Evolutionary conservation across 2,888 invertebrate species (phyloP).

Genomic region (Syrista parreyssii): DNA sequence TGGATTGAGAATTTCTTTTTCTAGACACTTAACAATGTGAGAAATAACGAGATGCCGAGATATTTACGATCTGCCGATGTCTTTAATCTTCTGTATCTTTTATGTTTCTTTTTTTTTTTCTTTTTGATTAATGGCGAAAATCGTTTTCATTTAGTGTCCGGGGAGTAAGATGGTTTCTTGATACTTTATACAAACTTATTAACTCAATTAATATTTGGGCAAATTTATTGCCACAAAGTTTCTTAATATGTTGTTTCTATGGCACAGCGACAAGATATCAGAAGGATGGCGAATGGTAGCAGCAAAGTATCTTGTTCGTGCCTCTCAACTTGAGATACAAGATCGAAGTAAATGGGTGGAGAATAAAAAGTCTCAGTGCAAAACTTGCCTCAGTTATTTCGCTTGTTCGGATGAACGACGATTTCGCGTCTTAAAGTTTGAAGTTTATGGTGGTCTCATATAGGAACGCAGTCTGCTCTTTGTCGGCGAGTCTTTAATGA

Average conservation of each 20-base stretch:
- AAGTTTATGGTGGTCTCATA: background rate
- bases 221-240: slow-evolving; percentile 39
- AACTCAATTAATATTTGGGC: slow-evolving; percentile 35
- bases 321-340: background rate
- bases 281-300: background rate
- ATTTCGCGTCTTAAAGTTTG: slow-evolving; percentile 17
- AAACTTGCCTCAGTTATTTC: background rate
- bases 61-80: background rate
- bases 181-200: slow-evolving; percentile 16
- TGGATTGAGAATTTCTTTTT: background rate
- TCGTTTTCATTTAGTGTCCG: background rate
- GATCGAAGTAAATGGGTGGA: background rate
- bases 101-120: background rate
- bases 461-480: background rate
- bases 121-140: background rate
- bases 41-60: background rate
- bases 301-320: background rate
- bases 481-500: slow-evolving; percentile 35
- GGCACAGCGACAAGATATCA: slow-evolving; percentile 12
- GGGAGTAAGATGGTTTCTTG: slow-evolving; percentile 15
- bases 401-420: slow-evolving; percentile 7
- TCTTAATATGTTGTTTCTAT: slow-evolving; percentile 36
- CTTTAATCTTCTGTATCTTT: background rate
- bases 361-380: background rate
- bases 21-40: background rate